These are phyloP conservation scores for Triplophysa rosa DNA, from an alignment of 2,113 vertebrate species.

Conservation along the genomic window DNA sequence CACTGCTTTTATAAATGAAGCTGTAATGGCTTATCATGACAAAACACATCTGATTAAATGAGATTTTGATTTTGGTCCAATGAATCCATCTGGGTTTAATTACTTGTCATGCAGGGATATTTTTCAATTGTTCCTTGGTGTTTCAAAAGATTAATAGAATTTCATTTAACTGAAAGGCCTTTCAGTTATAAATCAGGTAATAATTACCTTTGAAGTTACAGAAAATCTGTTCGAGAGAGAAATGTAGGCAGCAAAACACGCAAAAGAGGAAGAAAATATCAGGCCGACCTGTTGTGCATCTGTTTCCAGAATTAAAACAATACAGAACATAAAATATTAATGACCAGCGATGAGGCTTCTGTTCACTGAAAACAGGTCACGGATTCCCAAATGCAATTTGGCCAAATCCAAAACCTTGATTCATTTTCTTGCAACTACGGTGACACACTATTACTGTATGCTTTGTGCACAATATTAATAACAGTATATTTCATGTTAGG, in stretches of 20 bases:
- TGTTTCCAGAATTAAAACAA: conserved; percentile 14
- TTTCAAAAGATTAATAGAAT: conserved; percentile 10
- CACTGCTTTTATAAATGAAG: too few relatives aligned
- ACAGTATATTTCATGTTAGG: too few relatives aligned
- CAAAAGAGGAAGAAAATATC: background rate
- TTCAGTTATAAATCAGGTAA: conserved; percentile 28
- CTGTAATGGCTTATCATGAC: too few relatives aligned
- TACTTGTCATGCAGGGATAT: conserved; percentile 9
- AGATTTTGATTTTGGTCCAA: too few relatives aligned
- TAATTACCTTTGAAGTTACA: conserved; percentile 25
- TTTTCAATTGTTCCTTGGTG: background rate
- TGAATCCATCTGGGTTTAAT: conserved; percentile 12
- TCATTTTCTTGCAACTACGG: background rate
- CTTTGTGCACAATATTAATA: background rate
- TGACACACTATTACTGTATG: too few relatives aligned
- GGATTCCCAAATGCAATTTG: conserved; percentile 1
- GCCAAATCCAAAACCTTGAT: too few relatives aligned
- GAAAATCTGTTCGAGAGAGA: background rate
- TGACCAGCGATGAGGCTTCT: background rate
- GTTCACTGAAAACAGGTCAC: conserved; percentile 25
- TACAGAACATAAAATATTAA: conserved; percentile 19
- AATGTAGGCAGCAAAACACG: background rate
- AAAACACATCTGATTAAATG: too few relatives aligned
- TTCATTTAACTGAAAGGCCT: background rate
- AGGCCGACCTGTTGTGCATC: conserved; percentile 7